phyloP scores from a whole-genome alignment of 2,113 vertebrate species.

The Myxocyprinus asiaticus region DNA sequence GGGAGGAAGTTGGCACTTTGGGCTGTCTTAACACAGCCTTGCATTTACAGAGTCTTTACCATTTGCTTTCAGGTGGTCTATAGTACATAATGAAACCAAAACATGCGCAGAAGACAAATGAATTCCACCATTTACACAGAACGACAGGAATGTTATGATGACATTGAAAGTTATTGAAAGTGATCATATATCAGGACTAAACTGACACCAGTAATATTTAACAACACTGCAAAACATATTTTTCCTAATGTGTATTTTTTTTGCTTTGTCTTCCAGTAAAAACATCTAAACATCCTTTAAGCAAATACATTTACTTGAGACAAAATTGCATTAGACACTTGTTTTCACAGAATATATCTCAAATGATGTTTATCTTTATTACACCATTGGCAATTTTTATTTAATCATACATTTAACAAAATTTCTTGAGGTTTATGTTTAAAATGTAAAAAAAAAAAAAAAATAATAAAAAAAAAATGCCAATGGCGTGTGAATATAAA shows the following conservation, averaged over 20 bases:
- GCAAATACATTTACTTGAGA: too few relatives aligned
- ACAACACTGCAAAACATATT: too few relatives aligned
- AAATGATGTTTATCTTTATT: too few relatives aligned
- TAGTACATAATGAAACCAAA: background rate
- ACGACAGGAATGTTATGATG: background rate
- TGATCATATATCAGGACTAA: too few relatives aligned
- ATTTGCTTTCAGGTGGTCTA: constrained; percentile 8
- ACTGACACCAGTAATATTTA: too few relatives aligned
- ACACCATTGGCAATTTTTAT: too few relatives aligned
- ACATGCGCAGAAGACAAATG: background rate
- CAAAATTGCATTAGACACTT: too few relatives aligned
- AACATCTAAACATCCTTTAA: too few relatives aligned
- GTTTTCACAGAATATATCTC: too few relatives aligned
- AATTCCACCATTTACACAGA: background rate
- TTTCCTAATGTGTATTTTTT: too few relatives aligned
- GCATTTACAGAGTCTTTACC: constrained; percentile 31
- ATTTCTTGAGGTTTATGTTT: background rate
- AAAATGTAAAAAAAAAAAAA: background rate
- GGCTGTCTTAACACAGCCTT: constrained; percentile 29
- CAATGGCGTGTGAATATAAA: background rate
- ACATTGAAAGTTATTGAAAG: background rate
- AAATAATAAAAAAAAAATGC: background rate
- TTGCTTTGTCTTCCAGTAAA: too few relatives aligned
- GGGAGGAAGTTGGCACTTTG: constrained; percentile 24
- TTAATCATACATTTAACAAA: too few relatives aligned